Base-by-base conservation (phyloP, 2,797 vertebrate species). In the Uromys caudimaculatus region DNA sequence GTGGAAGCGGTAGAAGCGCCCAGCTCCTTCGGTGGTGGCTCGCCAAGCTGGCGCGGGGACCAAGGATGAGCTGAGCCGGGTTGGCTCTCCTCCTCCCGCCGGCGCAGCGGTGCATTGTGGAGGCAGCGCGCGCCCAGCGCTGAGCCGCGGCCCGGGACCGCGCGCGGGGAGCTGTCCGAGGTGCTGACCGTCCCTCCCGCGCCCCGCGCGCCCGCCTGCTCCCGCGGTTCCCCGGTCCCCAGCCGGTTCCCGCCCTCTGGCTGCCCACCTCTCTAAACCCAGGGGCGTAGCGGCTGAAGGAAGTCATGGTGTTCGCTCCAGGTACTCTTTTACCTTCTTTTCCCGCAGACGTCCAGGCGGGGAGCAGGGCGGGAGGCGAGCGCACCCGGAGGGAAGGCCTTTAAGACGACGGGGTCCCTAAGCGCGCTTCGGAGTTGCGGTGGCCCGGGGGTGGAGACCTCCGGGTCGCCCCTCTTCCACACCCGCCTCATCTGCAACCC, bases 301-400 rank as follows among this genome's bases (percentile, higher is more conserved):
- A 96, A 96, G 97, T 76, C 97, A 98, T 98, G 98, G 98, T 98
- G 84, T 98, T 98, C 96, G 97, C 97, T 96, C 98, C 98, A 98
- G 98, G 98, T 98, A 93, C n/a, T 71, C 94, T 41, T 81, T 3
- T 56, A 84, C 90, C 64, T 95, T 94, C 78, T 87, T 77, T 92
- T 71, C 50, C 96, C 27, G 88, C 93, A 62, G 79, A 85, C 88
- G 94, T 85, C 81, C 50, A n/a, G 95, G 84, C 52, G 58, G 95
- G 90, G 38, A 94, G 64, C 12, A 29, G 93, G 97, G 41, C 44
- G 81, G 41, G 88, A 62, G 58, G 85, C 17, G 79, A 84, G 58
- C 73, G 35, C 13, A 6, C 7, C n/a, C 32, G 24, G 56, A 69
- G 56, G 90, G 77, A 62, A 92, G 95, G 94, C 95, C 95, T 93